phyloP scores from a whole-genome alignment of 2,113 vertebrate genomes.

The Eupsittula cactorum region DNA sequence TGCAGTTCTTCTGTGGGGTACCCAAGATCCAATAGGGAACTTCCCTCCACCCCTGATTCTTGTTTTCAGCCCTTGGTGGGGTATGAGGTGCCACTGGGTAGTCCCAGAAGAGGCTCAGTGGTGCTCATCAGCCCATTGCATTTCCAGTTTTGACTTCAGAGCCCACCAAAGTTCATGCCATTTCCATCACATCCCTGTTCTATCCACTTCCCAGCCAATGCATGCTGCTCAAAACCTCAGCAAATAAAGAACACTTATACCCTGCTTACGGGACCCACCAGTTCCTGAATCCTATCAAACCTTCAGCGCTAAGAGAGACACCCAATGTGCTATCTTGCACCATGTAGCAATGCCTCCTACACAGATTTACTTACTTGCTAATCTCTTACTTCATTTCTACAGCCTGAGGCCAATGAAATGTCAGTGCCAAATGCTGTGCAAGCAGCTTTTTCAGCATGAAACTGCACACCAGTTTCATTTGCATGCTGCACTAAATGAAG shows the following conservation, averaged over 20 bases:
- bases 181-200: background rate
- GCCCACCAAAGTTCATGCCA: background rate
- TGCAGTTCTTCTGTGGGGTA: background rate
- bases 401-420: constrained; percentile 3
- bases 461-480: constrained; percentile 7
- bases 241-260: background rate
- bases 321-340: background rate
- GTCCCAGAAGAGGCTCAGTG: background rate
- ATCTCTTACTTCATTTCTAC: background rate
- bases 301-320: background rate
- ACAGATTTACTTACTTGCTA: background rate
- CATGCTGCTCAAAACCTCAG: background rate
- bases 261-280: too few relatives aligned
- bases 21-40: background rate
- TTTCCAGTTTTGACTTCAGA: background rate
- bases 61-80: background rate
- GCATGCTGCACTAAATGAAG: constrained; percentile 32
- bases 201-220: background rate
- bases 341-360: background rate
- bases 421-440: background rate
- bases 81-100: too few relatives aligned
- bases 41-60: background rate
- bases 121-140: background rate
- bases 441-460: constrained; percentile 24
- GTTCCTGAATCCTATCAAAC: background rate